A percentile compares a stretch with the other conserved stretches of the same genome.
Conservation (phyloP, 2,888 invertebrate species). For the Cantharis rufa region DNA sequence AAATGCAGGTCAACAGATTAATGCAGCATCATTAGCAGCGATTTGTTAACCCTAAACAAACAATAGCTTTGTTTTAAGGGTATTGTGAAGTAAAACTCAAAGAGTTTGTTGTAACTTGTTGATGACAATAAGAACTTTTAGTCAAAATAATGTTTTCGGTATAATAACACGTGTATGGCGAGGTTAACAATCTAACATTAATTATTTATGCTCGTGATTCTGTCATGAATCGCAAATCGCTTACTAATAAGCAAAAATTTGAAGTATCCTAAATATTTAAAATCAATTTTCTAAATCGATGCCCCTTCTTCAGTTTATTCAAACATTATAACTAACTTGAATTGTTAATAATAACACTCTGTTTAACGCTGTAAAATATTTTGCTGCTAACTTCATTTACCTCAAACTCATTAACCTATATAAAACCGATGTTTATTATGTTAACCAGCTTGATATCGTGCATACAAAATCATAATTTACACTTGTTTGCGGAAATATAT, state of each 20-base stretch:
- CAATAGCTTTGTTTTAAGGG: constrained; percentile 21
- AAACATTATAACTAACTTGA: not conserved
- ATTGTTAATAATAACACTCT: not conserved
- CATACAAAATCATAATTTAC: not conserved
- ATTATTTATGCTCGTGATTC: not conserved
- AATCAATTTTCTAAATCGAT: not conserved
- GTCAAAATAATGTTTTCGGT: not conserved
- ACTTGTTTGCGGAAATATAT: not conserved
- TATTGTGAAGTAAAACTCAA: constrained; percentile 14
- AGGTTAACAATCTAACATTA: not conserved
- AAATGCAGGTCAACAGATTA: not conserved
- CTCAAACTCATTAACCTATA: not conserved
- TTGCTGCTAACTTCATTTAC: not conserved
- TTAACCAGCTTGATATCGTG: not conserved
- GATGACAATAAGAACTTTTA: constrained; percentile 17
- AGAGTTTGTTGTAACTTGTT: constrained; percentile 25
- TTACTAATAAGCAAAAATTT: not conserved
- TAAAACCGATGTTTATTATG: not conserved
- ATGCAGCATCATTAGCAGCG: constrained; percentile 26
- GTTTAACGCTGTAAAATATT: not conserved
- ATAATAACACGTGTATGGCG: not conserved
- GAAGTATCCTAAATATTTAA: not conserved
- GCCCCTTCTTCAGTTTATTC: no score
- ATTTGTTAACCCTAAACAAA: constrained; percentile 22
- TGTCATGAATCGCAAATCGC: not conserved